Evolutionary conservation across 2,888 invertebrate species (phyloP).

Genomic region (Acleris literana): DNA sequence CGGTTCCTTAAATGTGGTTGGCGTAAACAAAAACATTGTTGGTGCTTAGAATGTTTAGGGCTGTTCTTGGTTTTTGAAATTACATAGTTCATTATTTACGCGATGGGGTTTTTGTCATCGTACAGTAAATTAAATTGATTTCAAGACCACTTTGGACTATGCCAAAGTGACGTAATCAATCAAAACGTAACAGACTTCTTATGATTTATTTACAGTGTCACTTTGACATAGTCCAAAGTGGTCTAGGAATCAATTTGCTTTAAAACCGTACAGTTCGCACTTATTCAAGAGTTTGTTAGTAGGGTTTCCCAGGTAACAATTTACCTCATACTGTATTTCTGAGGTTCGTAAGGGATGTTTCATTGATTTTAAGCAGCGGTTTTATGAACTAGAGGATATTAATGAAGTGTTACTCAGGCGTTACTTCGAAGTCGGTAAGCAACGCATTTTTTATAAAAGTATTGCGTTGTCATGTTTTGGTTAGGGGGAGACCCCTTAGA

Average conservation of each 20-base stretch:
- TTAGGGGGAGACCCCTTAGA: slow-evolving; percentile 8
- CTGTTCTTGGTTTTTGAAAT: no score
- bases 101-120: no score
- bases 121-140: no score
- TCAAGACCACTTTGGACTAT: no score
- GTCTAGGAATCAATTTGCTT: no score
- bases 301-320: slow-evolving; percentile 12
- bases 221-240: no score
- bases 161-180: no score
- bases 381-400: no score
- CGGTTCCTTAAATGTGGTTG: slow-evolving; percentile 8
- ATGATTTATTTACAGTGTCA: no score
- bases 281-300: slow-evolving; percentile 2
- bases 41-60: no score
- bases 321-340: background rate
- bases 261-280: slow-evolving; percentile 8
- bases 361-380: background rate
- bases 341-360: background rate
- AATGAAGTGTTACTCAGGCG: background rate
- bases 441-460: background rate
- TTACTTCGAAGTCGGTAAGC: background rate
- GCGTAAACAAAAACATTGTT: slow-evolving; percentile 3
- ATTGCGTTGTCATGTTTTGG: slow-evolving; percentile 14
- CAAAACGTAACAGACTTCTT: no score
- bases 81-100: no score